Percentiles rank a stretch among this genome's conserved stretches.
Evolutionary conservation across 2,797 vertebrate species (phyloP).

Genomic region (Cyclura pinguis): DNA sequence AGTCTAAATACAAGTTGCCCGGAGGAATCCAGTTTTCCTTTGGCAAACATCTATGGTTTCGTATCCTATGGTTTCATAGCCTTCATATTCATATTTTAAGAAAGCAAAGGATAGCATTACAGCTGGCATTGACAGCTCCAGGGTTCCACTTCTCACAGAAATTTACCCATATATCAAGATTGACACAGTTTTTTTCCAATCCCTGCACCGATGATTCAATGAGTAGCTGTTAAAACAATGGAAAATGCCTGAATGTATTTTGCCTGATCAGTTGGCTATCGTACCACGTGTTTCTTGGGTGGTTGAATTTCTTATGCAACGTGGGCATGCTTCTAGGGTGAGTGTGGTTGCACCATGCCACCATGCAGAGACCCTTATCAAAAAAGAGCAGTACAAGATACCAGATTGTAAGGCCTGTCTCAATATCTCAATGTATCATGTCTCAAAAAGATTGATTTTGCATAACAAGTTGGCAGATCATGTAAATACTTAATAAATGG

Average conservation of each 20-base stretch:
- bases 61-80: no score
- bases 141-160: neutral
- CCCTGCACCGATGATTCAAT: neutral
- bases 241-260: neutral
- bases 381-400: neutral
- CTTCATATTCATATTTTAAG: no score
- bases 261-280: no score
- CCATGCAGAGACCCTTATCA: no score
- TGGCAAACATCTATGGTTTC: neutral
- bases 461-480: no score
- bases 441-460: no score
- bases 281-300: neutral
- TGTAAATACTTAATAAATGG: no score
- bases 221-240: neutral
- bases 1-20: neutral
- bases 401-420: neutral
- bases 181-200: no score
- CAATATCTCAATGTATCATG: no score
- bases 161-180: neutral
- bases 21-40: neutral
- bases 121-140: neutral
- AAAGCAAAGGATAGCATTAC: neutral
- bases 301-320: neutral
- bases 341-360: neutral
- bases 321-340: neutral